Conservation (phyloP, 2,113 vertebrate species). For the Archilochus colubris region DNA sequence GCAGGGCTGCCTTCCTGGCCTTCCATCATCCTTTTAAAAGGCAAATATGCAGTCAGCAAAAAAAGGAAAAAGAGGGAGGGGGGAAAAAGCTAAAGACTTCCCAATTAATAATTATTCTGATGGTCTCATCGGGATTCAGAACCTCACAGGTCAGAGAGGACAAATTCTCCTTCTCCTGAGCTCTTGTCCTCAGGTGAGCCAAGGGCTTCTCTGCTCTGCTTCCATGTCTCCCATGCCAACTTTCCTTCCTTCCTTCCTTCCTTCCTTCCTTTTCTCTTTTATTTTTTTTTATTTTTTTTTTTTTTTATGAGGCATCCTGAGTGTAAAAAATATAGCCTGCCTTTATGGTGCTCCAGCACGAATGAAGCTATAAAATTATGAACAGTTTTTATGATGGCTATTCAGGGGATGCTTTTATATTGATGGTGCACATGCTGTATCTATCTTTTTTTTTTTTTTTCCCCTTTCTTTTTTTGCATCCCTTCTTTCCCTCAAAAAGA, state of each 20-base stretch:
- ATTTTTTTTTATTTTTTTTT: neutral
- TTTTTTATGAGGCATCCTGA: slow-evolving; percentile 85
- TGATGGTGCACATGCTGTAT: slow-evolving; percentile 98
- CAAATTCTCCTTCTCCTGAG: slow-evolving; percentile 67
- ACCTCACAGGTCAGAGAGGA: slow-evolving; percentile 70
- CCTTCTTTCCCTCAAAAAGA: slow-evolving; percentile 77
- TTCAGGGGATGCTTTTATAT: slow-evolving; percentile 99
- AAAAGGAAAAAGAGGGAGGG: neutral
- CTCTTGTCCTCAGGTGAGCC: slow-evolving; percentile 82
- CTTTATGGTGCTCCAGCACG: slow-evolving; percentile 97
- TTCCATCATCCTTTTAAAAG: slow-evolving; percentile 73
- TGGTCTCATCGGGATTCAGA: slow-evolving; percentile 67
- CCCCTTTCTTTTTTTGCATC: slow-evolving; percentile 25
- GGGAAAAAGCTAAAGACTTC: slow-evolving; percentile 58
- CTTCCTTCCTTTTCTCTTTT: slow-evolving; percentile 68
- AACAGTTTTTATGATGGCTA: slow-evolving; percentile 99
- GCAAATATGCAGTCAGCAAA: slow-evolving; percentile 76
- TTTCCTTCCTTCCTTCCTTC: slow-evolving; percentile 53
- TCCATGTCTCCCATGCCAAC: slow-evolving; percentile 51
- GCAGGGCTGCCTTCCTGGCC: slow-evolving; percentile 25
- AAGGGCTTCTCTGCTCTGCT: slow-evolving; percentile 3
- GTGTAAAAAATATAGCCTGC: slow-evolving; percentile 97
- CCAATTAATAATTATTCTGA: slow-evolving; percentile 79
- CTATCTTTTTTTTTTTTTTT: slow-evolving; percentile 80
- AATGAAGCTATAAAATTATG: slow-evolving; percentile 99